Base-by-base conservation (phyloP, 2,888 invertebrate species). In the Ditylenchus weischeri region DNA sequence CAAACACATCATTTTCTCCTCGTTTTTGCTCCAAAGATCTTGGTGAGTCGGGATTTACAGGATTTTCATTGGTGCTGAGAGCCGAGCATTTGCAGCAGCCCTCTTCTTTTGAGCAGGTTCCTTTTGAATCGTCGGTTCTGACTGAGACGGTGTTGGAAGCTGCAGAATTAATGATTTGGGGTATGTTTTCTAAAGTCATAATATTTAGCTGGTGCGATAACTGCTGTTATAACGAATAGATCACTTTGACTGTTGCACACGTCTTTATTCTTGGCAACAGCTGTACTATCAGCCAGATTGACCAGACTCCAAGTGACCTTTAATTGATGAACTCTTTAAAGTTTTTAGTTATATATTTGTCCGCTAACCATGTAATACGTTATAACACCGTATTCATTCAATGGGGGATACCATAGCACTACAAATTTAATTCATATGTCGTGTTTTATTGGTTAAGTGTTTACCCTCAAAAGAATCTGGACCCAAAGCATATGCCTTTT, bases 351-450 rank as follows among this genome's bases (percentile, higher is more conserved):
- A 43, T 13, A 61, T 50, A 63, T 19, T 18, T 0, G 10, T 18
- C 62, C 15, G 21, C 18, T 8, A 18, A 81, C 64, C 49, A 66
- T 64, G 84, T 93, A 96, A 78, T 89, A 87, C 0, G 89, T 88
- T 51, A 96, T 88, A 75, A 90, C 89, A 19, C 95, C 95, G 84
- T 93, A 91, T 13, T 91, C 90, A 71, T 87, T 83, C 1, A 84
- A 78, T 0, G 94, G 94, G 21, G 90, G 89, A n/a, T 86, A 83
- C 95, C 95, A 96, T 18, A 6, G 19, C 18, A 62, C 15, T 61
- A 62, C 11, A 18, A 62, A 62, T 7, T 57, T 13, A 54, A 35
- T 15, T 0, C 35, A 43, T 48, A 47, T 68, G 43, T 43, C 13
- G 43, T 43, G 43, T 43, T 43, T 43, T 43, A 43, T 6, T 8